Base-by-base conservation (phyloP, 2,888 invertebrate species). In the Agriopis leucophaearia region DNA sequence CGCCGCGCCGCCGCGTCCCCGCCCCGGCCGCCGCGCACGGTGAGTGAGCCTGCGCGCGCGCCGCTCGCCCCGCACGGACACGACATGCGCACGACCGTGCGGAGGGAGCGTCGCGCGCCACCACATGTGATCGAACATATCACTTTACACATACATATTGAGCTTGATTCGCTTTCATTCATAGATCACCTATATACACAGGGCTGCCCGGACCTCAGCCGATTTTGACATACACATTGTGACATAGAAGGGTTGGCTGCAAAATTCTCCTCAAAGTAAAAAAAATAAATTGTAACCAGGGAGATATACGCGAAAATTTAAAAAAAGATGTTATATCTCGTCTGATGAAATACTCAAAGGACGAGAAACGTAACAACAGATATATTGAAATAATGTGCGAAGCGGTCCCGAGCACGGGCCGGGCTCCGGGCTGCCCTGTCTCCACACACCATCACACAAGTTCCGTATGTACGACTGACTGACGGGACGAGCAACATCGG, bases 1-100 rank as follows among this genome's bases (percentile, higher is more conserved):
- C 72, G 74, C 66, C 44, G 58, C 72, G 73, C 64, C 71, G 70
- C 66, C 63, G 66, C 62, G 70, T 64, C 63, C 56, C 58, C 64
- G 69, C 65, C 68, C 68, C 48, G 61, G 59, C 63, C 74, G 72
- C 68, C 69, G 68, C 48, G 44, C 55, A 69, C 69, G 56, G 51
- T 67, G 52, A 65, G 66, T 38, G 54, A 48, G 66, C 18, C 15
- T n/a, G 12, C 50, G n/a, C 40, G 18, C 50, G 16, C 44, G 44
- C 15, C 44, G 15, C 61, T 13, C 18, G 35, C 44, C 8, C 50
- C 10, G 10, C n/a, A 10, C 40, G 47, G 48, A 8, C 16, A 36
- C 13, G 15, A 6, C n/a, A n/a, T n/a, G 18, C 59, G 44, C 9
- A 2, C 15, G 15, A 15, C 44, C 44, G 44, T n/a, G 50, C 15